phyloP scores from a whole-genome alignment of 1,140 invertebrate species.

The Sarcophaga peregrina region DNA sequence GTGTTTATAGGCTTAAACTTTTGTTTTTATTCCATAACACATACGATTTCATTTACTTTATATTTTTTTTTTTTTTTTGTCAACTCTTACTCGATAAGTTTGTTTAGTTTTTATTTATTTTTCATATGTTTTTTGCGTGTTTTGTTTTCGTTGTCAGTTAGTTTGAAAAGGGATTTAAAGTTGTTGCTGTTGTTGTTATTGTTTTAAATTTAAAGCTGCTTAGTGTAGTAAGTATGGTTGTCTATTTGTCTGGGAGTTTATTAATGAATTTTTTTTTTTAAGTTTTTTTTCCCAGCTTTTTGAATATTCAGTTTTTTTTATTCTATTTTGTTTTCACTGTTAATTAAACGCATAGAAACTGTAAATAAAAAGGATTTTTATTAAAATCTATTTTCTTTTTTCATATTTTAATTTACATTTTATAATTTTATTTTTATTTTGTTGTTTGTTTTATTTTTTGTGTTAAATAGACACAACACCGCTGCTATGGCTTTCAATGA shows the following conservation, averaged over 20 bases:
- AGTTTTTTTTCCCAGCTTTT: neutral
- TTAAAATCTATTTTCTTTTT: neutral
- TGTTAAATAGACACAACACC: no score
- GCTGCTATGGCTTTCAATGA: no score
- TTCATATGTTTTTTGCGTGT: neutral
- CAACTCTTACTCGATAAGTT: neutral
- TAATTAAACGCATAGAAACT: neutral
- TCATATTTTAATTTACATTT: neutral
- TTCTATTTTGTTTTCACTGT: neutral
- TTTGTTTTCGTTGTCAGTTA: neutral
- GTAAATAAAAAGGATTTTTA: neutral
- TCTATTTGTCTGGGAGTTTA: neutral
- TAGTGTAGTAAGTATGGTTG: neutral
- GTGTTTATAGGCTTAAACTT: no score
- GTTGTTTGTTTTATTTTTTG: neutral
- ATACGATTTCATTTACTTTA: no score
- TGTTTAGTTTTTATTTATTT: neutral
- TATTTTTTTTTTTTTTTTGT: no score
- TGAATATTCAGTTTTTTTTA: neutral
- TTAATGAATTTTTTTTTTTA: conserved; percentile 23
- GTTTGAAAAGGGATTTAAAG: neutral
- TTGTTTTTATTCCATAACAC: no score
- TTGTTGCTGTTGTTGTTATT: neutral
- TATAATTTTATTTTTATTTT: neutral
- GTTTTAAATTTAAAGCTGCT: conserved; percentile 12